Evolutionary conservation across 2,113 vertebrate genomes (phyloP), one percentile per base, ranked within the genome.

Genomic region (Emydocephalus ijimae): DNA sequence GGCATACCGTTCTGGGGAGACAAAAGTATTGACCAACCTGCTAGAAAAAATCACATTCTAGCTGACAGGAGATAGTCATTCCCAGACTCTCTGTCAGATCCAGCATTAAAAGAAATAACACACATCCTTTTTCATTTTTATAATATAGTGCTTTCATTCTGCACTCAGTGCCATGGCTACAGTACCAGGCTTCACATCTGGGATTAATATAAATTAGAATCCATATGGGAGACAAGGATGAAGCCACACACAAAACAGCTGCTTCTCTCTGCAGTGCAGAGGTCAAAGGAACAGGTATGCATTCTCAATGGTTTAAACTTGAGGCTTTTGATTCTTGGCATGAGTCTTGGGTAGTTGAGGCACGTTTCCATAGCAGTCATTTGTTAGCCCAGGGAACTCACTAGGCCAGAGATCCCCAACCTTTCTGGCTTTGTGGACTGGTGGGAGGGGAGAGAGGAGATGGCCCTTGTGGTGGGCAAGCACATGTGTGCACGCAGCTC

Each of bases 1-100:
- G 99, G 98, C 99, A 99, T 99, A 91, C 95, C 97, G 50, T 97
- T 96, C 99, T 99, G 96, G 50, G 14, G 34, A n/a, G 59, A n/a
- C 48, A 91, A 55, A 43, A 69, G 9, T 1, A 52, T 23, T 86
- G 55, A 92, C 5, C 54, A 21, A 43, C 54, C 26, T 24, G 34
- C 48, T 81, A 39, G 74, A 81, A 43, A 43, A 7, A 81, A 7
- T 43, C 74, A 81, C 7, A 6, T 34, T 81, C 7, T 1, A 24
- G 29, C 3, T 89, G 29, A 85, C 10, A 45, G 48, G 43, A 24
- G 10, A 2, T 20, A 21, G 15, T 6, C 24, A 90, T 90, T 18
- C 0, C 23, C 69, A 57, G 24, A 5, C 39, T 92, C 21, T 29
- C 61, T 45, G 18, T 85, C 61, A 81, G 59, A 45, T 39, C 43